Conservation (phyloP, 2,888 invertebrate genomes). For the Acleris cristana region DNA sequence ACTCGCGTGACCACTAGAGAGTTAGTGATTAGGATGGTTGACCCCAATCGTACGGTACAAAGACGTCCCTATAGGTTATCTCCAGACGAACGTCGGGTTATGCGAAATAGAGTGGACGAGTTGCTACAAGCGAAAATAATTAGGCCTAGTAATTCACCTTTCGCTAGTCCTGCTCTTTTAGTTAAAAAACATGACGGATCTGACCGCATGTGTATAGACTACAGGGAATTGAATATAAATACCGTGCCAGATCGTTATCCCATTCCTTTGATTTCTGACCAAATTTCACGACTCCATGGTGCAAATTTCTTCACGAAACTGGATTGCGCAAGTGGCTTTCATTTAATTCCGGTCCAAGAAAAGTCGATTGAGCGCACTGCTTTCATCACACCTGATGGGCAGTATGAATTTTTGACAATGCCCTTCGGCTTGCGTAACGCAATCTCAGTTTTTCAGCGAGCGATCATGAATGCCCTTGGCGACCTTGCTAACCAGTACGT, state of each 20-base stretch:
- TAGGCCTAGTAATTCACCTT: constrained; percentile 22
- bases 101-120: not conserved
- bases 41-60: not conserved
- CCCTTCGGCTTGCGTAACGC: constrained; percentile 57
- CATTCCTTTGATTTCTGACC: constrained; percentile 24
- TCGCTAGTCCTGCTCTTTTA: constrained; percentile 38
- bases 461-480: constrained; percentile 18
- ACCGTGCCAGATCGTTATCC: constrained; percentile 32
- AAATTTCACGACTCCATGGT: constrained; percentile 14
- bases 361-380: too few species aligned
- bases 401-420: too few species aligned
- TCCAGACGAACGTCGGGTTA: not conserved
- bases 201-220: constrained; percentile 39
- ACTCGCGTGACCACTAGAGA: too few species aligned
- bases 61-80: not conserved
- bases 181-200: constrained; percentile 38
- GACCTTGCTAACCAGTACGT: constrained; percentile 9
- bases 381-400: too few species aligned
- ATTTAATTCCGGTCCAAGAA: too few species aligned
- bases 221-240: constrained; percentile 37
- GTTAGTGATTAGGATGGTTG: not conserved
- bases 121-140: not conserved
- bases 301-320: constrained; percentile 11
- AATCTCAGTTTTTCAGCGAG: constrained; percentile 50
- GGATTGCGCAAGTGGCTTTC: constrained; percentile 19